Conservation (phyloP, 2,113 vertebrate species). For the Bufo bufo region DNA sequence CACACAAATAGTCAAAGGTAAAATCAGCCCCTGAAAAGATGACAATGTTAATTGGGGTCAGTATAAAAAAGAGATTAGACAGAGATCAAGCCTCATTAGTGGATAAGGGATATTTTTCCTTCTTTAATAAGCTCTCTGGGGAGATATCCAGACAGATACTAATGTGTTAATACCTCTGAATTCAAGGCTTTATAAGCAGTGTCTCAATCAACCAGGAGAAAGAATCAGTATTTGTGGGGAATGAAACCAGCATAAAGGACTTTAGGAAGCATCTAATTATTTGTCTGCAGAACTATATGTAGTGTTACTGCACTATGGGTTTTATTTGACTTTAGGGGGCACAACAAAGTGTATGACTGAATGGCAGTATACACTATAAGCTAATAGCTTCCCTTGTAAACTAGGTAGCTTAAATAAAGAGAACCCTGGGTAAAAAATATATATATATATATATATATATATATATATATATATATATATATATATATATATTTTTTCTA, state of each 20-base stretch:
- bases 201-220: conserved; percentile 32
- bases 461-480: too few species aligned
- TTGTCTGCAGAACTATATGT: background rate
- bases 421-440: too few species aligned
- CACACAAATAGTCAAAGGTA: background rate
- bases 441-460: too few species aligned
- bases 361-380: background rate
- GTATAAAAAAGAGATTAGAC: conserved; percentile 57
- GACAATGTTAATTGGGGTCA: conserved; percentile 57
- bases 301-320: background rate
- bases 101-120: conserved; percentile 54
- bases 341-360: background rate
- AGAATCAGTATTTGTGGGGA: conserved; percentile 12
- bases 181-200: conserved; percentile 18
- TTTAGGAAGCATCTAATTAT: conserved; percentile 4
- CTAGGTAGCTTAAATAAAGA: background rate
- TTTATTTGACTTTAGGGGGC: background rate
- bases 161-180: conserved; percentile 58
- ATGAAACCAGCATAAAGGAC: background rate
- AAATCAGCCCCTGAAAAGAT: conserved; percentile 27
- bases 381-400: background rate
- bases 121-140: conserved; percentile 57
- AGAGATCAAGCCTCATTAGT: conserved; percentile 58
- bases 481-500: too few species aligned
- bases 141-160: conserved; percentile 56